Evolutionary conservation across 2,797 vertebrate genomes (phyloP), one percentile per base, ranked within the genome.

Genomic region (Microcaecilia unicolor): DNA sequence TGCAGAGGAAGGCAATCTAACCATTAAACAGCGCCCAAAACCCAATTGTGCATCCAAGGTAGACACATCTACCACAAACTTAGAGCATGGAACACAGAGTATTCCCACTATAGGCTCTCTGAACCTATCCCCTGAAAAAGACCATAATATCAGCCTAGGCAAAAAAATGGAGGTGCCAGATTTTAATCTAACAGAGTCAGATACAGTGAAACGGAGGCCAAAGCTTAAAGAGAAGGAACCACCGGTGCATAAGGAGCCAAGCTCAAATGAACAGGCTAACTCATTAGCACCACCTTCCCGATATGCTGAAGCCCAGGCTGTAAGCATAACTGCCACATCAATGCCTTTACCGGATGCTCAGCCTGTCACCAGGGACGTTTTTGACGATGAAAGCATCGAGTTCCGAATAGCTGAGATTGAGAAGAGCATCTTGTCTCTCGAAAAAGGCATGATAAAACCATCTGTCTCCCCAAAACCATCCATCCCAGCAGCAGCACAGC

Each of bases 131-230:
- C 0, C 16, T 4, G 37, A 22, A 35, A 62, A 60, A 27, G 51
- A 61, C 21, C 28, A 6, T 0, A 20, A 2, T 1, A 48, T 1
- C 1, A 10, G 31, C 0, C 0, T 30, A 7, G 28, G 13, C 2
- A 60, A 57, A 35, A 67, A 70, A 40, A 51, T 3, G 0, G 48
- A 42, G 0, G 14, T 84, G 12, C 85, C 81, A 2, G 75, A 98
- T 62, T 96, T 98, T 41, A 93, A 98, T 42, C 87, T 98, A 58
- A 97, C 88, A 0, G 93, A 97, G 66, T 96, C 94, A 0, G 94
- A 85, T 44, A 70, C 95, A 0, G 95, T 98, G 27, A 98, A 97
- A 61, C 83, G 94, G 9, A 67, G 95, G 19, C 91, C 93, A 14
- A 90, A 87, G 37, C 83, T 58, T 63, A 65, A 67, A 28, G 81